Base-by-base conservation (phyloP, 2,113 vertebrate species). In the Myrmecophaga tridactyla region DNA sequence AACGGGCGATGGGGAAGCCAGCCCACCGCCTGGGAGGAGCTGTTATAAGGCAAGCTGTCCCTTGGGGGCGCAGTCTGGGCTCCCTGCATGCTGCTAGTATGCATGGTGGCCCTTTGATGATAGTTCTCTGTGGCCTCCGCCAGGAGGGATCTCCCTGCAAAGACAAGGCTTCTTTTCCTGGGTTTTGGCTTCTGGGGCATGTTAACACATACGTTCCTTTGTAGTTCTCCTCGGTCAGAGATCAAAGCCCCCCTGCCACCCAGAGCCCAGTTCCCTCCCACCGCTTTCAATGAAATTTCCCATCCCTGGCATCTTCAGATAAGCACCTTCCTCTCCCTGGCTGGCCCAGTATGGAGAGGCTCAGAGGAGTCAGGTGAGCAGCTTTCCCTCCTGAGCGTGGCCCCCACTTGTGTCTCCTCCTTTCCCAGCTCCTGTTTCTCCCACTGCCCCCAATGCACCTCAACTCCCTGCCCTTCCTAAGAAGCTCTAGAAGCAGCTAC, bases 401-500 rank as follows among this genome's bases (percentile, higher is more conserved):
- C 83, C 89, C 87, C 92, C 48, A 21, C 48, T 89, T 67, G 80
- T 34, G 1, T 1, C 7, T n/a, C 20, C 10, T 0, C 94, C 88
- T 72, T 92, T 85, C 48, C 63, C 21, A 58, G 94, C 43, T 76
- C n/a, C 70, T 51, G 92, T 92, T 94, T 91, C 90, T 46, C 86
- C 80, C 77, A 67, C 56, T 78, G 89, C 62, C 31, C 36, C 93
- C 67, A 53, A 75, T 86, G 92, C 80, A 70, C 97, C 92, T 96
- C 91, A 93, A 94, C 97, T 96, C 93, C 94, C 7, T 65, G 77
- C 92, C 96, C 93, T 97, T 95, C 86, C 94, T 94, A 94, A 95
- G 83, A 89, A 92, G 58, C 84, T 56, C 60, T 4, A 31, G 23
- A 58, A 86, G 77, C 56, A 1, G 94, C 75, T 95, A 94, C 86